Percentiles rank a stretch among this genome's conserved stretches.
Conservation (phyloP, 1,140 invertebrate species). For the Delia radicum region DNA sequence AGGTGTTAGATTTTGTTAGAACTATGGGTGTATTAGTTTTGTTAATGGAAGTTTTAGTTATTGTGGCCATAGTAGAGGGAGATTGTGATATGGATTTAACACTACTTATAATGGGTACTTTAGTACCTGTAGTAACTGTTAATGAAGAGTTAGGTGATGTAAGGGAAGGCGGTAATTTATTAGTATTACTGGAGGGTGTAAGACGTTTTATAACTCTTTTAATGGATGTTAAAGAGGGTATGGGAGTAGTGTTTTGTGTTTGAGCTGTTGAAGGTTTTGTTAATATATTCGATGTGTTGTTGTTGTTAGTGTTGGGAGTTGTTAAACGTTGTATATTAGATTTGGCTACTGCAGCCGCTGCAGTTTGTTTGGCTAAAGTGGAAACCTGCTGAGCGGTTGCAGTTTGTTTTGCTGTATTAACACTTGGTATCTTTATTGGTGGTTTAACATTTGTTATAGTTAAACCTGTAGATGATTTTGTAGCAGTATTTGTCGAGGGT, state of each 20-base stretch:
- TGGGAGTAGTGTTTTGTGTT: neutral
- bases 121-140: neutral
- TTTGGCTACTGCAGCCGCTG: neutral
- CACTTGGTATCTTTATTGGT: neutral
- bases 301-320: neutral
- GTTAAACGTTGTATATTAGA: neutral
- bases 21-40: neutral
- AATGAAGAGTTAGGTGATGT: neutral
- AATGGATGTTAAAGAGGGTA: neutral
- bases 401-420: neutral
- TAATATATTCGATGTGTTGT: neutral
- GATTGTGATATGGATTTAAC: neutral
- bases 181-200: neutral
- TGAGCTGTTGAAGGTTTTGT: neutral
- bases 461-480: neutral
- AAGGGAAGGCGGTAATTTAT: neutral
- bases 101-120: conserved; percentile 5
- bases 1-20: neutral
- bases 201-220: neutral
- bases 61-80: neutral
- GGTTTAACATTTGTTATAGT: conserved; percentile 4
- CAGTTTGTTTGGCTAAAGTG: neutral
- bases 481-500: neutral
- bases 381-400: neutral
- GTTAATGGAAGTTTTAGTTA: neutral